Conservation (phyloP, 1,140 invertebrate species). For the Platorchestia sp. region DNA sequence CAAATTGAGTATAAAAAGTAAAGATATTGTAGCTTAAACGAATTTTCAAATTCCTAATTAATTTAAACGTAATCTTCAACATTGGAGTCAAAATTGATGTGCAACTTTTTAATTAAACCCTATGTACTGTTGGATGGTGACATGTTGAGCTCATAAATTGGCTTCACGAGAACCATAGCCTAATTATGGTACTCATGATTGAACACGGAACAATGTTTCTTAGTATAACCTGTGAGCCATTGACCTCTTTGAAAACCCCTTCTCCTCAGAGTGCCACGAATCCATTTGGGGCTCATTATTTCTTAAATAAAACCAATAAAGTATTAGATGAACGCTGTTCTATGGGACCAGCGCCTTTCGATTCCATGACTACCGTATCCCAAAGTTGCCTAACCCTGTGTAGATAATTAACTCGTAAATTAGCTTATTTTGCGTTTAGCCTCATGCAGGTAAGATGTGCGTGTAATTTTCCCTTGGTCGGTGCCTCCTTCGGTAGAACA, state of each 20-base stretch:
- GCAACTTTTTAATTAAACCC: background rate
- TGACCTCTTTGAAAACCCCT: background rate
- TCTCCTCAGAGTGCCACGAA: background rate
- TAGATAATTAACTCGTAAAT: conserved; percentile 2
- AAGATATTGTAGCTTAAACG: background rate
- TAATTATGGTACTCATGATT: background rate
- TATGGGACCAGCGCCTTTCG: background rate
- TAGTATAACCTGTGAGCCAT: background rate
- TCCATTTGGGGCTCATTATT: background rate
- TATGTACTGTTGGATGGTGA: background rate
- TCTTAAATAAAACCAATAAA: background rate
- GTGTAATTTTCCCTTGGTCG: background rate
- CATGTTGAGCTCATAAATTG: background rate
- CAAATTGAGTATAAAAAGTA: background rate
- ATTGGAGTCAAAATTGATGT: background rate
- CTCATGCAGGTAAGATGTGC: background rate
- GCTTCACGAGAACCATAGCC: background rate
- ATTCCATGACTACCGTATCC: background rate
- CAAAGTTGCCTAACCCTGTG: background rate
- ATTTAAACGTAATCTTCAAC: background rate
- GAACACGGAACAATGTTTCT: background rate
- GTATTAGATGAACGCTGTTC: background rate
- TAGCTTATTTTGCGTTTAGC: background rate
- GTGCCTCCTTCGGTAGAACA: background rate
- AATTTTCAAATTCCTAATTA: background rate